These are phyloP conservation scores for Oryctolagus cuniculus DNA, from an alignment of 2,113 vertebrate genomes.

Conservation along the genomic window DNA sequence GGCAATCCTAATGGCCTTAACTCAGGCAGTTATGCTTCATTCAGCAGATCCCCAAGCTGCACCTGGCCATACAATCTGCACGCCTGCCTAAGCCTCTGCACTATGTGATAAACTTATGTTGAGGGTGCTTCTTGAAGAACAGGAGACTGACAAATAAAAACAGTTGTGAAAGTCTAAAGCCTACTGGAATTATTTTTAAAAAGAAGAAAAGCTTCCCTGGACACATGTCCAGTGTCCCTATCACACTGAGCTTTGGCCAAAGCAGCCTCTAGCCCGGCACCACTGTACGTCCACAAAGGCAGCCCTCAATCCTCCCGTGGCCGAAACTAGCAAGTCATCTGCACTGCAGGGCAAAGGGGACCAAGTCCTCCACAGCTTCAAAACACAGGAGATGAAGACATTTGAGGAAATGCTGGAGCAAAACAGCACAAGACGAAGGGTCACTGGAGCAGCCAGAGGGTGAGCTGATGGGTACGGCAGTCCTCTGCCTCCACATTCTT, in stretches of 20 bases:
- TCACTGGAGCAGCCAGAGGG: no score
- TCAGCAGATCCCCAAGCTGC: constrained; percentile 22
- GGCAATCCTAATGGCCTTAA: constrained; percentile 1
- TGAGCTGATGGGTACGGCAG: no score
- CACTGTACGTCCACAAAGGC: neutral
- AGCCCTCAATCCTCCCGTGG: neutral
- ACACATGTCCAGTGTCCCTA: neutral
- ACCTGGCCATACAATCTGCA: neutral
- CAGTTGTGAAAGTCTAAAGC: constrained; percentile 22
- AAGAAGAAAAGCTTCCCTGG: neutral
- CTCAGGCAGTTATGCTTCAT: constrained; percentile 24
- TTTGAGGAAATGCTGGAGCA: no score
- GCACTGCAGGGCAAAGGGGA: neutral
- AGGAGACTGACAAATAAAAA: constrained; percentile 59
- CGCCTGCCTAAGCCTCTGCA: neutral
- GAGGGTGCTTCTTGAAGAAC: constrained; percentile 23
- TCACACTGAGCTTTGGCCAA: neutral
- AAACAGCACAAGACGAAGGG: no score
- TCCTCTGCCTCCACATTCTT: no score
- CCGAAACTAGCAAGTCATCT: neutral
- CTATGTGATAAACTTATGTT: neutral
- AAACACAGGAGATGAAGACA: neutral
- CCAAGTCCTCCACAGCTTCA: neutral
- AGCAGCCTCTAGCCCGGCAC: neutral
- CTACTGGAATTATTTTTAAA: neutral